These are phyloP conservation scores for Phataginus tricuspis DNA, from an alignment of 2,797 vertebrate genomes.

Conservation along the genomic window DNA sequence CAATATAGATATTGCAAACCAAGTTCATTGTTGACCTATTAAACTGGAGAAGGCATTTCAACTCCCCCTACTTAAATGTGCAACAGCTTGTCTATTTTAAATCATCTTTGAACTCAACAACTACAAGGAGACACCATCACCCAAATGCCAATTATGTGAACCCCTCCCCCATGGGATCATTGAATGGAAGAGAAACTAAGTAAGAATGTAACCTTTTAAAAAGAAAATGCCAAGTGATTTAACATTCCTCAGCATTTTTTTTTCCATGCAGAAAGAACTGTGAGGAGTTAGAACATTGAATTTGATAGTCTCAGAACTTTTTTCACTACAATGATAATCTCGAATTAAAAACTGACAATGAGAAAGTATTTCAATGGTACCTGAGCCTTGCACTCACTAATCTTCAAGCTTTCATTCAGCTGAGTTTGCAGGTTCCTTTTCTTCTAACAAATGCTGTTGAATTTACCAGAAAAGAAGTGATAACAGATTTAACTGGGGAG, in stretches of 20 bases:
- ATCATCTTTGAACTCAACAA: neutral
- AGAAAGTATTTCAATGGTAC: slow-evolving; percentile 61
- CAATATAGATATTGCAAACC: neutral
- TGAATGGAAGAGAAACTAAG: slow-evolving; percentile 63
- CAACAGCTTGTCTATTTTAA: neutral
- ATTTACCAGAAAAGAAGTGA: slow-evolving; percentile 49
- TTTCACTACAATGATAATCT: slow-evolving; percentile 71
- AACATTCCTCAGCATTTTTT: neutral
- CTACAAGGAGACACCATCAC: neutral
- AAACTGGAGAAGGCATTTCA: neutral
- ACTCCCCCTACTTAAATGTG: slow-evolving; percentile 15
- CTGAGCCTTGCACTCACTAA: neutral
- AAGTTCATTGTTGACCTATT: neutral
- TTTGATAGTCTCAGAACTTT: slow-evolving; percentile 11
- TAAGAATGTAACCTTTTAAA: slow-evolving; percentile 70
- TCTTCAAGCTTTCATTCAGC: slow-evolving; percentile 63
- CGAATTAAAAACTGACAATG: slow-evolving; percentile 70
- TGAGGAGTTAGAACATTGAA: slow-evolving; percentile 9
- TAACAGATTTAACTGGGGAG: neutral
- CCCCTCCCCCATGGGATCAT: neutral
- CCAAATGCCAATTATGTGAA: neutral
- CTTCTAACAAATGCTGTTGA: neutral
- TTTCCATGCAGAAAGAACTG: neutral
- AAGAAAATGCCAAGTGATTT: slow-evolving; percentile 65
- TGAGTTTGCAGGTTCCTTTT: neutral